Evolutionary conservation across 2,113 vertebrate species (phyloP).

Genomic region (Toxostoma redivivum): DNA sequence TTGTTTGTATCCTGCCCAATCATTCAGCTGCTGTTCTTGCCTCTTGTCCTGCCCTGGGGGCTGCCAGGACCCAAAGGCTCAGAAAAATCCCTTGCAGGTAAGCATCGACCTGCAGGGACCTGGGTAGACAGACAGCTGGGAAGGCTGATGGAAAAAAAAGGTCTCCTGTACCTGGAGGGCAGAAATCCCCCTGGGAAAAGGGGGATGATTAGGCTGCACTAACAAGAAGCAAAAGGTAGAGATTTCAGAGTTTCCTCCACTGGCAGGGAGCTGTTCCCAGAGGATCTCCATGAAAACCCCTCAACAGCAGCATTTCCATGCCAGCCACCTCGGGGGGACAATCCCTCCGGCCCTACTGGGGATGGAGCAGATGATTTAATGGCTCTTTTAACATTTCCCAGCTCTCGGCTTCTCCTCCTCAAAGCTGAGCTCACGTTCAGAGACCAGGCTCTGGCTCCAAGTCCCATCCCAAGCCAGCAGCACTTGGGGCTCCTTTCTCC

Average conservation of each 20-base stretch:
- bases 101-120: neutral
- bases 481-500: neutral
- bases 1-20: neutral
- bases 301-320: neutral
- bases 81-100: neutral
- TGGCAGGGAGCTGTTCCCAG: neutral
- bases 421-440: neutral
- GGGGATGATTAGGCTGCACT: neutral
- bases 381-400: neutral
- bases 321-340: neutral
- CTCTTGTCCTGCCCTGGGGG: neutral
- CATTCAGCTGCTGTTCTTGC: fast-evolving
- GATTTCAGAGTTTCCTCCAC: neutral
- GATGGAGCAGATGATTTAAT: neutral
- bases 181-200: neutral
- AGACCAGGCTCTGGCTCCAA: neutral
- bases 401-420: neutral
- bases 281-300: neutral
- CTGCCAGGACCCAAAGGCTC: neutral
- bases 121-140: neutral
- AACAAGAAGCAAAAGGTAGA: neutral
- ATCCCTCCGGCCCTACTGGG: neutral
- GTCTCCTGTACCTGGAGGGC: neutral
- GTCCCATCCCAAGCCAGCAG: neutral
- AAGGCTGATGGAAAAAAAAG: neutral